A percentile compares a stretch with the other conserved stretches of the same genome.
phyloP scores from a whole-genome alignment of 2,113 vertebrate species.

The Sinocyclocheilus anophthalmus region DNA sequence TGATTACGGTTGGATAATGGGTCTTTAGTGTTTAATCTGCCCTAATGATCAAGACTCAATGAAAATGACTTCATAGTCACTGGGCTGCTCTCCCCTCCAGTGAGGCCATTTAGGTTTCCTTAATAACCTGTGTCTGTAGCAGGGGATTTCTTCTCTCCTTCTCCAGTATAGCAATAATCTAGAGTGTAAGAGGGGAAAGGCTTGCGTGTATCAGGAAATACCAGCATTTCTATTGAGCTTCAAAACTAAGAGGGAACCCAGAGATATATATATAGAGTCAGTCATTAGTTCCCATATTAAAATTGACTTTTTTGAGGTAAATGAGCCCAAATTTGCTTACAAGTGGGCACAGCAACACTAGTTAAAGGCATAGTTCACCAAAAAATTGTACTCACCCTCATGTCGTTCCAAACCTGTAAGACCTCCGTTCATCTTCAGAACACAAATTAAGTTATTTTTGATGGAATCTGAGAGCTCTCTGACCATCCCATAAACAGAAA shows the following conservation, averaged over 20 bases:
- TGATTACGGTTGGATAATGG: conserved; percentile 9
- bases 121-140: conserved; percentile 37
- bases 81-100: conserved; percentile 25
- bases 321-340: not conserved
- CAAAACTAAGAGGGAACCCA: not conserved
- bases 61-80: conserved; percentile 38
- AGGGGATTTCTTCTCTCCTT: conserved; percentile 27
- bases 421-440: no score
- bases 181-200: conserved; percentile 12
- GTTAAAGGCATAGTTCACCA: not conserved
- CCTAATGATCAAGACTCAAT: conserved; percentile 37
- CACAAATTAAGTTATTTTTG: no score
- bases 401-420: no score
- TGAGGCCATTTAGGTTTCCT: conserved; percentile 43
- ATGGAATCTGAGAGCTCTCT: no score
- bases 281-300: not conserved
- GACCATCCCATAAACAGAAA: no score
- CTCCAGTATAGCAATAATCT: conserved; percentile 32
- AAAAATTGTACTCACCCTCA: no score
- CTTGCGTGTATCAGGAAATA: not conserved
- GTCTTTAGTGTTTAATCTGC: conserved; percentile 41
- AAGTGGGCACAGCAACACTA: not conserved
- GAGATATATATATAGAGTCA: not conserved
- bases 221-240: conserved; percentile 12
- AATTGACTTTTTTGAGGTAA: not conserved